phyloP scores from a whole-genome alignment of 2,797 vertebrate species.

The Halcyon leucocephala region DNA sequence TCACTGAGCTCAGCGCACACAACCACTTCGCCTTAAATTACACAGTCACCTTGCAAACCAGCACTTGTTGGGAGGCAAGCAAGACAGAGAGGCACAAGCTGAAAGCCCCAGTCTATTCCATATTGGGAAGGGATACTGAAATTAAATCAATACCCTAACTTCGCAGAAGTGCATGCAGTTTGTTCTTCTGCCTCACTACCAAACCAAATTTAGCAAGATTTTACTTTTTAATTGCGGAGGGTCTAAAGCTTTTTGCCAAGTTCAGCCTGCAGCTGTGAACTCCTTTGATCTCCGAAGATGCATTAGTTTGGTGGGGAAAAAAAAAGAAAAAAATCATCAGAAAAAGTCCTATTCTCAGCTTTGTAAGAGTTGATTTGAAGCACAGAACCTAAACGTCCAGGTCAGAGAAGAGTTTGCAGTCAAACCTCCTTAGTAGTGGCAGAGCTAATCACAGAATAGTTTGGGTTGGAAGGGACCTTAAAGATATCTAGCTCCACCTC shows the following conservation, averaged over 20 bases:
- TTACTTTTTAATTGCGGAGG: neutral
- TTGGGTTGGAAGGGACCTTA: neutral
- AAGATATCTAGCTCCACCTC: neutral
- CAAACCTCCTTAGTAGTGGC: neutral
- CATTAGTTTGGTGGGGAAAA: neutral
- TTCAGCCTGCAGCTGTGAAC: neutral
- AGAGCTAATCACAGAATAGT: neutral
- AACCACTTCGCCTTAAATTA: neutral
- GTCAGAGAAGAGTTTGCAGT: neutral
- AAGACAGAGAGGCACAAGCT: neutral
- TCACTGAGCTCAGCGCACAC: neutral
- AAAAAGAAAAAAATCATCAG: neutral
- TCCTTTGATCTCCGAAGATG: neutral
- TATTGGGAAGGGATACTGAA: neutral
- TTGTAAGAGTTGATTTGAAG: neutral
- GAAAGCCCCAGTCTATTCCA: neutral
- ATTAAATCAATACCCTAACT: neutral
- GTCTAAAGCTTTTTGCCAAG: neutral
- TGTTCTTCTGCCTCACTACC: neutral
- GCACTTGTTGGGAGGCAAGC: neutral
- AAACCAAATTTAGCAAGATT: neutral
- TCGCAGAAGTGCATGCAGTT: neutral
- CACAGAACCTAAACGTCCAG: neutral
- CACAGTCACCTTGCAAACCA: neutral
- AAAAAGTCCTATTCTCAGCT: neutral